These are phyloP conservation scores for Mythimna ferrago DNA, from an alignment of 2,888 invertebrate species.

Conservation along the genomic window DNA sequence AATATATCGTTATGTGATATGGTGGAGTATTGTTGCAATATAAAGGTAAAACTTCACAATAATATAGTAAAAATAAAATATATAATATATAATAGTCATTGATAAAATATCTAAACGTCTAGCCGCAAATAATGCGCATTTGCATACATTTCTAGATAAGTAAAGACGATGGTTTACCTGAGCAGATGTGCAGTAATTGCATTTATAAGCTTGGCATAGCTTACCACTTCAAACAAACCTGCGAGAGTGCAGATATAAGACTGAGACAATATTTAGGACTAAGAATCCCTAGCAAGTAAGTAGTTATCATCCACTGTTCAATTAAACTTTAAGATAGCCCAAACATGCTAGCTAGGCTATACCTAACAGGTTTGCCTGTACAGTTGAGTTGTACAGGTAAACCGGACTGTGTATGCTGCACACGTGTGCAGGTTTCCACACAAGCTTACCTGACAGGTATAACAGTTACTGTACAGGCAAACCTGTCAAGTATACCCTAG, in stretches of 20 bases:
- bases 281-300: constrained; percentile 77
- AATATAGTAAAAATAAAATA: not conserved
- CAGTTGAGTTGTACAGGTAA: too few species aligned
- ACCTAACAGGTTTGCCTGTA: too few species aligned
- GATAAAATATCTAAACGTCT: too few species aligned
- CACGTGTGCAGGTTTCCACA: too few species aligned
- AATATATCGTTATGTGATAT: constrained; percentile 91
- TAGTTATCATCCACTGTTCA: constrained; percentile 8
- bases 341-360: too few species aligned
- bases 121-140: not conserved
- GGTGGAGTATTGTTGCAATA: constrained; percentile 91
- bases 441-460: too few species aligned
- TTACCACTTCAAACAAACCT: constrained; percentile 92
- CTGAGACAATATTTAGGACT: constrained; percentile 91
- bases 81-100: too few species aligned
- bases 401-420: too few species aligned
- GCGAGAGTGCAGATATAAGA: constrained; percentile 91
- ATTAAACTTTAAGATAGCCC: not conserved
- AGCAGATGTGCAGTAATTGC: constrained; percentile 92
- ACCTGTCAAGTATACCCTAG: too few species aligned
- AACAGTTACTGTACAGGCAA: too few species aligned
- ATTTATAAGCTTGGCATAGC: constrained; percentile 91
- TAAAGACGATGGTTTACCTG: constrained; percentile 90
- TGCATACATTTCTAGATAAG: constrained; percentile 80
- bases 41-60: constrained; percentile 82